Base-by-base conservation (phyloP, 2,888 invertebrate genomes). In the Acanthacorydalis orientalis region DNA sequence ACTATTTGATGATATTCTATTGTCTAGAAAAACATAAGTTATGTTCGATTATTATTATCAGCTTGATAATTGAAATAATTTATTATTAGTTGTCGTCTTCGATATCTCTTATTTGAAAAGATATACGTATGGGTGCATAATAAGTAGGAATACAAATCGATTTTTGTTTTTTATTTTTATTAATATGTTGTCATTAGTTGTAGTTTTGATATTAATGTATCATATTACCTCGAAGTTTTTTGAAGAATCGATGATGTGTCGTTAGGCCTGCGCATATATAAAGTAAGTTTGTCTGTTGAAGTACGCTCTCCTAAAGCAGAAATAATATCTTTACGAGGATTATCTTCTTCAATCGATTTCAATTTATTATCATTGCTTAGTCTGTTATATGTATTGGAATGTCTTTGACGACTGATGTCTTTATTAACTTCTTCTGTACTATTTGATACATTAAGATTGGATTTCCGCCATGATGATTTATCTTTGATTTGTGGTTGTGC, bases 391-490 rank as follows among this genome's bases (percentile, higher is more conserved):
- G 55, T 53, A 49, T 69, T 72, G 31, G 72, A 64, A 1, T 77
- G 75, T 34, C 77, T 64, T 53, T 77, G 77, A 31, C 75, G 65
- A 44, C 73, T 63, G 33, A 73, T 68, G 39, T 64, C 78, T 51
- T 75, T 73, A 57, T 81, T 81, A 32, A 77, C 78, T 57, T 80
- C 79, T 54, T 80, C 80, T 52, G 75, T 63, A 50, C 72, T 75
- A 55, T 72, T 78, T 38, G 74, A 68, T 12, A 77, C 74, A 59
- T 79, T 78, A 31, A 78, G 60, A 51, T 72, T 77, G 7, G 78
- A 84, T 59, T 87, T 80, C 60, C 85, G 74, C 72, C 85, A 83
- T 8, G 81, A 75, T 38, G 83, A 80, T 61, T 78, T 83, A 59
- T 88, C 87, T 63, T 83, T 83, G 49, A 76, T 74, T 58, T 72